Evolutionary conservation across 2,113 vertebrate genomes (phyloP).

Genomic region (Pantherophis guttatus): DNA sequence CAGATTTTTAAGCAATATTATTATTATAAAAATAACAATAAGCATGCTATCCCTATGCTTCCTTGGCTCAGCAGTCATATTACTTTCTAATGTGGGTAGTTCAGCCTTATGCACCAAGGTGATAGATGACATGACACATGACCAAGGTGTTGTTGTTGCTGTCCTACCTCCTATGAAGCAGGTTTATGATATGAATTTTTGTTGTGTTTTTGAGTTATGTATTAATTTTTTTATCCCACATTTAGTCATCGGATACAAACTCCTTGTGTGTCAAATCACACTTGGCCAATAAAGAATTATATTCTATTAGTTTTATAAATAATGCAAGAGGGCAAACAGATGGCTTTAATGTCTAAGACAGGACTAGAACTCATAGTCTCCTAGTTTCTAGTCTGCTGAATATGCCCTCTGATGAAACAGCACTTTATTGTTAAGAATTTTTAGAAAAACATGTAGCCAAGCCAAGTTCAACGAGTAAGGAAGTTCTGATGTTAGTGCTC

Average conservation of each 20-base stretch:
- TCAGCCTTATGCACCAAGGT: background rate
- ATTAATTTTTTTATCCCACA: background rate
- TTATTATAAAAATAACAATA: background rate
- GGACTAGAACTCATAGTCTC: background rate
- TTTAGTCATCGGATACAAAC: background rate
- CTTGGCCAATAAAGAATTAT: background rate
- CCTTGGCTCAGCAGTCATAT: background rate
- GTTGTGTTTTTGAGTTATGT: background rate
- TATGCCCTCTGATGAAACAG: background rate
- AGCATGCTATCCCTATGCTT: background rate
- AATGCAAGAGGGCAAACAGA: background rate
- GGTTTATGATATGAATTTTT: background rate
- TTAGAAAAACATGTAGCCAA: background rate
- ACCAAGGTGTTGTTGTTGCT: background rate
- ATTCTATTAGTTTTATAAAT: background rate
- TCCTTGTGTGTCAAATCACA: background rate
- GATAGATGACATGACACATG: background rate
- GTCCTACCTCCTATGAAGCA: background rate
- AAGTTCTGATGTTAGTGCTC: background rate
- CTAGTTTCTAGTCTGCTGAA: background rate
- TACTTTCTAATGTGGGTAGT: background rate
- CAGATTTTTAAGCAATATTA: background rate
- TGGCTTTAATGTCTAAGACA: background rate
- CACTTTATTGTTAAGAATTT: background rate
- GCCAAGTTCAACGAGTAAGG: background rate